Evolutionary conservation across 2,113 vertebrate species (phyloP).

Genomic region (Limanda limanda): DNA sequence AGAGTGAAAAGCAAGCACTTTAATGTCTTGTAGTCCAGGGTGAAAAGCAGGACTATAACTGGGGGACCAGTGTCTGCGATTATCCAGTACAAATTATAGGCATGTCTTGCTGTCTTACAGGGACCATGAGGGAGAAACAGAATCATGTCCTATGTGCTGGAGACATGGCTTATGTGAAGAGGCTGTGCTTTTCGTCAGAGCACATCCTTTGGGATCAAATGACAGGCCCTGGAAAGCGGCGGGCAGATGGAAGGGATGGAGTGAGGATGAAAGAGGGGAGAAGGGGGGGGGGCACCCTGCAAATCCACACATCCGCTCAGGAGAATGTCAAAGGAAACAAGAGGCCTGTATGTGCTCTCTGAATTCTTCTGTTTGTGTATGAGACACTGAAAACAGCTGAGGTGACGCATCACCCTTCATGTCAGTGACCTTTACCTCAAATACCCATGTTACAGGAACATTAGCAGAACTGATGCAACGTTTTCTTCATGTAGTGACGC

Average conservation of each 20-base stretch:
- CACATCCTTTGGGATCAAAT: slow-evolving; percentile 24
- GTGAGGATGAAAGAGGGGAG: background rate
- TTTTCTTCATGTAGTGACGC: too few species aligned
- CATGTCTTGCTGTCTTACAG: background rate
- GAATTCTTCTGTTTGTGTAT: background rate
- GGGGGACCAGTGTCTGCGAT: background rate
- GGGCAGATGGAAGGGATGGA: background rate
- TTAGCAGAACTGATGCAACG: too few species aligned
- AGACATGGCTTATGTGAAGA: background rate
- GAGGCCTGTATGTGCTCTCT: background rate
- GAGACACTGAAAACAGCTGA: background rate
- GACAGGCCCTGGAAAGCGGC: background rate
- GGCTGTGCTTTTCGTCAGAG: background rate
- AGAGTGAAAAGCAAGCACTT: too few species aligned
- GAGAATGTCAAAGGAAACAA: background rate
- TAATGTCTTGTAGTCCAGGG: too few species aligned
- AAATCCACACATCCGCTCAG: slow-evolving; percentile 31
- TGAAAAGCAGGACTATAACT: too few species aligned
- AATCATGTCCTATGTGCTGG: background rate
- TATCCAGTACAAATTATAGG: background rate
- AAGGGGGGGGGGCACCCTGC: background rate
- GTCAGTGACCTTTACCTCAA: background rate
- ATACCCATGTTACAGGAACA: background rate
- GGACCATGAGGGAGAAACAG: background rate
- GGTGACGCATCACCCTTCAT: background rate